Percentiles rank a stretch among this genome's conserved stretches.
These are phyloP conservation scores for Trichonephila clavipes DNA, from an alignment of 1,140 invertebrate genomes.

Conservation along the genomic window DNA sequence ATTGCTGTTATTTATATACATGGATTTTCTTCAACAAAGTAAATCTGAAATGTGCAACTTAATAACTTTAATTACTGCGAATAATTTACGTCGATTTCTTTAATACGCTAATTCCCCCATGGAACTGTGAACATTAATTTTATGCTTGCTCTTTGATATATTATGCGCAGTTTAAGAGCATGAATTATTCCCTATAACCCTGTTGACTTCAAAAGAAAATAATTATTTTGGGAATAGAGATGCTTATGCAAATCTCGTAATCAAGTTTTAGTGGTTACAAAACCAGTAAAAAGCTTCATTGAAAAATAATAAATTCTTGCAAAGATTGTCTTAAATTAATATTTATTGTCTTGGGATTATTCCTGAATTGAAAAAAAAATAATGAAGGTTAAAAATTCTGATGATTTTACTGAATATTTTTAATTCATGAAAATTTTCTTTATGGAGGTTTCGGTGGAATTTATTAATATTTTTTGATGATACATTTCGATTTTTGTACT, in stretches of 20 bases:
- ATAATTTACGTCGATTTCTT: constrained; percentile 45
- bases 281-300: neutral
- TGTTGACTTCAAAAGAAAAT: neutral
- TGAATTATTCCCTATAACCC: neutral
- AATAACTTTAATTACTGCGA: constrained; percentile 47
- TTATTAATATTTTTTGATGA: no score
- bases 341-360: neutral
- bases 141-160: neutral
- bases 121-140: constrained; percentile 39
- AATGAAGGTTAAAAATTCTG: no score
- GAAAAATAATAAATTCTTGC: neutral
- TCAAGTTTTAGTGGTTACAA: neutral
- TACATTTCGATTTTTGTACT: no score
- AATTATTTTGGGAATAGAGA: constrained; percentile 8
- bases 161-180: neutral
- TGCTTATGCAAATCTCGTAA: constrained; percentile 11
- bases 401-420: no score
- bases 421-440: no score
- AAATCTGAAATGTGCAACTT: constrained; percentile 3
- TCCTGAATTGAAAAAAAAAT: neutral
- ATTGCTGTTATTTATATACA: constrained; percentile 16
- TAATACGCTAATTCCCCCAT: constrained; percentile 24
- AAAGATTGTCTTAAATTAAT: neutral
- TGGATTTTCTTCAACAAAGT: constrained; percentile 30
- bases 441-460: no score